A percentile compares a stretch with the other conserved stretches of the same genome.
These are phyloP conservation scores for Drosophila ogumai DNA, from an alignment of 1,140 invertebrate genomes.

Conservation along the genomic window DNA sequence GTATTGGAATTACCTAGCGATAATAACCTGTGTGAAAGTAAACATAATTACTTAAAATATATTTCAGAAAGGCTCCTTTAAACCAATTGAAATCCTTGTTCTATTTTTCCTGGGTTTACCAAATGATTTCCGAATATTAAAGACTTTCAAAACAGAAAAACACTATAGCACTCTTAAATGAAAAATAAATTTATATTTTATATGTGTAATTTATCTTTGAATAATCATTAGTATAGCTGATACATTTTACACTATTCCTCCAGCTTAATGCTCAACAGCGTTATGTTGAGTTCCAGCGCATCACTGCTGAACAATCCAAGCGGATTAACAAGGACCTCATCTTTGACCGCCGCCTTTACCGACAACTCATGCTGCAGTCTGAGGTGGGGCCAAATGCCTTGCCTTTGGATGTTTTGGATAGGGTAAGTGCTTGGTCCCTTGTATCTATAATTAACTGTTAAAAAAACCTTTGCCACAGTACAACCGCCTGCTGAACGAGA, in stretches of 20 bases:
- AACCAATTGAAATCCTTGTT: neutral
- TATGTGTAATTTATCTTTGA: neutral
- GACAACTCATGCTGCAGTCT: conserved; percentile 92
- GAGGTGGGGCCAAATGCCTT: conserved; percentile 94
- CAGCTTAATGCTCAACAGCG: conserved; percentile 87
- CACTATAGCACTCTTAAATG: no score
- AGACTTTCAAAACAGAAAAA: no score
- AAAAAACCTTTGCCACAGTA: conserved; percentile 87
- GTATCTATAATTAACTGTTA: no score
- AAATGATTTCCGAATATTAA: neutral
- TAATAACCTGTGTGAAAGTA: no score
- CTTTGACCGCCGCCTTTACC: conserved; percentile 88
- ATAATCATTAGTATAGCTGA: neutral
- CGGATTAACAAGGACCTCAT: conserved; percentile 88
- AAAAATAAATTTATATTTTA: no score
- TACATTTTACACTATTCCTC: neutral
- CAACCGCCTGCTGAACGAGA: conserved; percentile 93
- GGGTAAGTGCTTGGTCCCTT: conserved; percentile 87
- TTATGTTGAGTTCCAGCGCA: conserved; percentile 92
- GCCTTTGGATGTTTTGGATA: conserved; percentile 92
- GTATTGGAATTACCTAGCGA: neutral
- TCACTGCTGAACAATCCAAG: conserved; percentile 90
- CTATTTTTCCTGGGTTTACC: neutral
- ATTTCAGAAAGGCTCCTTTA: neutral
- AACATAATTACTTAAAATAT: neutral